Base-by-base conservation (phyloP, 2,888 invertebrate species). In the Dromius quadrimaculatus region DNA sequence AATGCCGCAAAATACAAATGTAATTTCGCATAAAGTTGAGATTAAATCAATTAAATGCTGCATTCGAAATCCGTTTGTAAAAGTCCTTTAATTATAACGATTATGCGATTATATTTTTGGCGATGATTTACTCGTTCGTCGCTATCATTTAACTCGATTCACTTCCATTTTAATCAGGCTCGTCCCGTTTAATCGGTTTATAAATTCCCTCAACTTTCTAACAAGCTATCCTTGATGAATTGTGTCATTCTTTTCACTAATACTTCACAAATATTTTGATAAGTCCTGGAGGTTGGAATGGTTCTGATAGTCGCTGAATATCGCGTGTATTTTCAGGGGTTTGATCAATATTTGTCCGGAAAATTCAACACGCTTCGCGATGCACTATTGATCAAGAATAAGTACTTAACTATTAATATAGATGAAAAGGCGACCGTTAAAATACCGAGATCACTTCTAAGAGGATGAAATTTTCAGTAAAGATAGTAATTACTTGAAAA, bases 31-130 rank as follows among this genome's bases (percentile, higher is more conserved):
- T n/a, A n/a, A n/a, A n/a, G n/a, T n/a, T n/a, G n/a, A n/a, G n/a
- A n/a, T n/a, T n/a, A n/a, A n/a, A n/a, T n/a, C n/a, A n/a, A n/a
- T n/a, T n/a, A n/a, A n/a, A n/a, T n/a, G n/a, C n/a, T n/a, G 23
- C 17, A 57, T 32, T 8, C 9, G 5, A 15, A 41, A 62, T 62
- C 38, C 62, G 15, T 38, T 59, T 17, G 22, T 9, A 43, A 63
- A 45, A 63, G 63, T 43, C 32, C 63, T 43, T 63, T 63, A 63
- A 63, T 63, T 63, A 63, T 63, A 63, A 43, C 63, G 63, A 63
- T 63, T 63, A 63, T 62, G 62, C n/a, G 62, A 62, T 62, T 62
- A 62, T 62, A 62, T 41, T 62, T 62, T 62, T 41, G 17, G 20
- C 20, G 62, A 62, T 62, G 41, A 38, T 54, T 54, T 54, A 15